Base-by-base conservation (phyloP, 1,140 invertebrate genomes). In the Temnothorax curvispinosus region DNA sequence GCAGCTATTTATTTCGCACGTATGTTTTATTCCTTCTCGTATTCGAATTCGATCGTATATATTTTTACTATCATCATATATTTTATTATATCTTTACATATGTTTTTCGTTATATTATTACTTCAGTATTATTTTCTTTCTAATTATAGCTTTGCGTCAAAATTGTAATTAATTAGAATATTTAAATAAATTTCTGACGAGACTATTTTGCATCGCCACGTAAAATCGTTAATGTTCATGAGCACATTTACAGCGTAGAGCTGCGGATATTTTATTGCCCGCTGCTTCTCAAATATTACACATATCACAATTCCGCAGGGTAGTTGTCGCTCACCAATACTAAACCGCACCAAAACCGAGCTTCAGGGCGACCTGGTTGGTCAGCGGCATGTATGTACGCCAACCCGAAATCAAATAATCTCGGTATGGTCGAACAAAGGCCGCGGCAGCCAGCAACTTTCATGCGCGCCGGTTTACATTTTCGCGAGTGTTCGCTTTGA, bases 331-430 rank as follows among this genome's bases (percentile, higher is more conserved):
- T n/a, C 18, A 15, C 38, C n/a, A 80, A 88, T 52, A 62, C 75
- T 75, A 62, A 88, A 86, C 67, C 72, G 50, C 41, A n/a, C 32
- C 27, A 56, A 80, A 75, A 71, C 75, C 41, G 47, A 58, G 44
- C 21, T 52, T 82, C 5, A 44, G n/a, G 32, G 56, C 69, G 88
- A 86, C 50, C 69, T 58, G 67, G 56, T 81, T 69, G 35, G 47
- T 76, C 62, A 11, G 27, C 18, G 52, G 50, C 15, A 18, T 62
- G 54, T 47, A 41, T 67, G 62, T 88, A 85, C 85, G 41, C 69
- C 58, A 58, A 87, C 35, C 82, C 81, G 56, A 88, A 91, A 91
- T 69, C 82, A 85, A 89, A 89, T 89, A 85, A 91, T 91, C 77
- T 89, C 56, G 62, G 32, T 75, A 60, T 71, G 56, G 44, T 32